Base-by-base conservation (phyloP, 2,113 vertebrate species). In the Nesoenas mayeri region DNA sequence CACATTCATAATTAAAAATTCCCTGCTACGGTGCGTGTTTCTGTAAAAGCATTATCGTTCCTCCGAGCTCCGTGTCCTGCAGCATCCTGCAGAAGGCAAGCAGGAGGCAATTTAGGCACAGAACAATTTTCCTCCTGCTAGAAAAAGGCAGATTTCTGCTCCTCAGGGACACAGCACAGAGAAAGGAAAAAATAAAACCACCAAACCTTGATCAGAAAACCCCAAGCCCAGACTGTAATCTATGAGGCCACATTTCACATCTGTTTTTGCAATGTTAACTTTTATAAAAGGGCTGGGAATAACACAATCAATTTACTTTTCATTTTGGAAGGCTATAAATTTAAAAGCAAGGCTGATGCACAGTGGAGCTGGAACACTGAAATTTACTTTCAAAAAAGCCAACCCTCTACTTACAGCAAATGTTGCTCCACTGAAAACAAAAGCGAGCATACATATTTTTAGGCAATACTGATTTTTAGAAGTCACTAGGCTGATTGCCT, bases 231-330 rank as follows among this genome's bases (percentile, higher is more conserved):
- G 91, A 62, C 89, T 72, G 85, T 91, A 96, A 96, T 92, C 97
- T 95, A 73, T 8, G 6, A 90, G 82, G 90, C 91, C 95, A 87
- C 95, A 94, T 89, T 95, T 92, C 94, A 91, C 95, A 96, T 95
- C 96, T 97, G 97, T 87, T 95, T 97, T 95, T 93, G 91, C 84
- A 92, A 95, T 69, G 96, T 87, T 91, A 92, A 96, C 92, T 96
- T 95, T 92, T 94, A 95, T 85, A 95, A 95, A 96, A 92, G 93
- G 85, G 86, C 64, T 88, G 87, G 85, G 92, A 96, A 96, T 94
- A 96, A 95, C 83, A 88, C 79, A 77, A 96, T 93, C 96, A 72
- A 91, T 96, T 97, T 93, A 67, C 89, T 96, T 95, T 92, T 94
- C 91, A 93, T 93, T 96, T 94, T 69, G 91, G 77, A 90, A 93